Conservation (phyloP, 2,113 vertebrate genomes). For the Colaptes auratus region DNA sequence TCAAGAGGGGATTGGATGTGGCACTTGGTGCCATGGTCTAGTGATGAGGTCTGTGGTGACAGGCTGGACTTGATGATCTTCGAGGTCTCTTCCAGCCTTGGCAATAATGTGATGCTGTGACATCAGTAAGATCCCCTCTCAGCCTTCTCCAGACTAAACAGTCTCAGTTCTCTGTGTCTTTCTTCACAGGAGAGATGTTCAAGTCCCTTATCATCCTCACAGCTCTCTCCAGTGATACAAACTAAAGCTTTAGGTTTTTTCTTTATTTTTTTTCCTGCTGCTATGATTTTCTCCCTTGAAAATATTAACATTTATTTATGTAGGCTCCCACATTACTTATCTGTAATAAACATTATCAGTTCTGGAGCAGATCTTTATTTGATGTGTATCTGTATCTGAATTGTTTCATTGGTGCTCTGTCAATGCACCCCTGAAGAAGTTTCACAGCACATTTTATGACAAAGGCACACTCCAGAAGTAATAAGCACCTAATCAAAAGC, state of each 20-base stretch:
- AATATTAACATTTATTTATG: background rate
- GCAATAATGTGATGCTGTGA: no score
- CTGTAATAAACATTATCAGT: background rate
- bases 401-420: background rate
- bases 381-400: background rate
- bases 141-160: no score
- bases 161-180: no score
- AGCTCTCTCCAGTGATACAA: background rate
- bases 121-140: no score
- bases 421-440: background rate
- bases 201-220: no score
- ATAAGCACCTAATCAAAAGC: constrained; percentile 14
- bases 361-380: background rate
- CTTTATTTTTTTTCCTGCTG: background rate
- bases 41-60: no score
- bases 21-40: no score
- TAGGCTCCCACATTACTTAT: background rate
- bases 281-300: background rate
- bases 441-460: background rate
- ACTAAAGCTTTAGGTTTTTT: background rate
- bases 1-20: no score
- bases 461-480: background rate
- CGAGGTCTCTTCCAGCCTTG: no score
- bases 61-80: no score
- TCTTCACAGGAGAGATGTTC: no score